Base-by-base conservation (phyloP, 2,797 vertebrate species). In the Perodicticus potto region DNA sequence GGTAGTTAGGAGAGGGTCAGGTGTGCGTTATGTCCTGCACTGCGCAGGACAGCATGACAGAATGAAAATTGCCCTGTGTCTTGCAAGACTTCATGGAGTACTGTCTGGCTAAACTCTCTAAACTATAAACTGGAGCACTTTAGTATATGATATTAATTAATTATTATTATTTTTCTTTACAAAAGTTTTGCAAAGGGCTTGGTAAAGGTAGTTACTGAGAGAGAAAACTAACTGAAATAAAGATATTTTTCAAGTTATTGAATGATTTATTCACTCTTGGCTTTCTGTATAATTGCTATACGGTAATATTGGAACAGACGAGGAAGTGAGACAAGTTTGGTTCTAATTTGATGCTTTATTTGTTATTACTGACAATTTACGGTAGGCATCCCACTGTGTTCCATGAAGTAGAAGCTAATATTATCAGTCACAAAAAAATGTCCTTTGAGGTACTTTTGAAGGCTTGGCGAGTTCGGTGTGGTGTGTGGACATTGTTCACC, bases 181-280 rank as follows among this genome's bases (percentile, higher is more conserved):
- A 84, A 74, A 29, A 70, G 61, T 65, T 86, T n/a, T 40, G 22
- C 74, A 49, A 91, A 80, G 69, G 84, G 9, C 25, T 43, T 53
- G 70, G 29, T n/a, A 85, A 74, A 83, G 13, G 25, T 37, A 45
- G 57, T 43, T 73, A 63, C 27, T 32, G 23, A 73, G 37, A 67
- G 49, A 29, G 16, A 91, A 67, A 40, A 4, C 14, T 49, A 76
- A 85, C 55, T 76, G 73, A 85, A 91, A 85, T 80, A 53, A 80
- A 73, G n/a, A 82, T 43, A 45, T 84, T 85, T 93, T 95, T 80
- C 27, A 88, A 89, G 74, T 63, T 29, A 45, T 27, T 86, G 65
- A 81, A 17, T 69, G 49, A 40, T 6, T 40, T 87, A 53, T 43
- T 85, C 16, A 8, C 59, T 74, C 57, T 78, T 49, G 19, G 16